Conservation (phyloP, 2,797 vertebrate genomes). For the Ptychobarbus kaznakovi region DNA sequence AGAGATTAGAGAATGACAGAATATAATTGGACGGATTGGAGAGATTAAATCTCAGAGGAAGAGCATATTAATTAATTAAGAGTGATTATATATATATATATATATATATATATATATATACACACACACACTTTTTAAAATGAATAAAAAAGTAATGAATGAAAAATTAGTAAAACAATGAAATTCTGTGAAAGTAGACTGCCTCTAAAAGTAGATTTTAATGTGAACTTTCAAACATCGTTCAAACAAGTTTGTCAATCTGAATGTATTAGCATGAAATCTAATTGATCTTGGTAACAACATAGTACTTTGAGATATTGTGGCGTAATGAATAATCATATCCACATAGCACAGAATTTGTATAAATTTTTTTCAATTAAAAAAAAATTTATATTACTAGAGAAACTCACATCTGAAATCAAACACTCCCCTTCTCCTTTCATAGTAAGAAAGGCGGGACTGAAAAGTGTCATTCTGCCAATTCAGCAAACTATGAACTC, state of each 20-base stretch:
- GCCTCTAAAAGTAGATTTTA: neutral
- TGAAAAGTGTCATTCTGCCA: slow-evolving; percentile 7
- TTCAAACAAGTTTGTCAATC: neutral
- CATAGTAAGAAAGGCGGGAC: neutral
- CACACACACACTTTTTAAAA: no score
- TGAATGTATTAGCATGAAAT: neutral
- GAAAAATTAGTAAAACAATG: no score
- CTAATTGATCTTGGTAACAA: neutral
- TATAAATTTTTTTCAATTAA: no score
- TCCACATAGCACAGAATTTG: no score
- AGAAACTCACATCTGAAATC: neutral
- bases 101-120: neutral
- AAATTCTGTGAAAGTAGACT: neutral
- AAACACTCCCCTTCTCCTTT: neutral
- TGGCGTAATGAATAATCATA: neutral
- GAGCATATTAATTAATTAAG: neutral
- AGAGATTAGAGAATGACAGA: slow-evolving; percentile 36
- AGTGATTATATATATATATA: neutral
- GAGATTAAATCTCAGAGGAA: neutral
- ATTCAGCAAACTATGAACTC: slow-evolving; percentile 32
- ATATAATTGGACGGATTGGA: neutral
- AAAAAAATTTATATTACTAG: neutral
- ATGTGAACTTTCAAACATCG: neutral
- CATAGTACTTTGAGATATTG: neutral
- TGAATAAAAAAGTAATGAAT: no score